Evolutionary conservation across 2,113 vertebrate species (phyloP).

Genomic region (Nerophis ophidion): DNA sequence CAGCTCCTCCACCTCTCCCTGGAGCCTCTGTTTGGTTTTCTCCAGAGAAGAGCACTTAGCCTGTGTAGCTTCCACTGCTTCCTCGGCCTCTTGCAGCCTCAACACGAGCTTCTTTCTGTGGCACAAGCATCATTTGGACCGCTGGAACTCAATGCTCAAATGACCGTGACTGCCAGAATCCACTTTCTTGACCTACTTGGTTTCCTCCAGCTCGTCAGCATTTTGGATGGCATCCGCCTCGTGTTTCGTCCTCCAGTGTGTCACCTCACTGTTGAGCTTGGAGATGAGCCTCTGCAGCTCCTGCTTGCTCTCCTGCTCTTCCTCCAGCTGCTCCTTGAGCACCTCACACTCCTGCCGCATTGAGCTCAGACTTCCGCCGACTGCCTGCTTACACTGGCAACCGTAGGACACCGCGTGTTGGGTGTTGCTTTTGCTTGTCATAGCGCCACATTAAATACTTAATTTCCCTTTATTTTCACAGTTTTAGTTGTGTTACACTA

Average conservation of each 20-base stretch:
- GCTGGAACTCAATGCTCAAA: background rate
- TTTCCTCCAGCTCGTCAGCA: conserved; percentile 74
- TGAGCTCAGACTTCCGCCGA: conserved; percentile 45
- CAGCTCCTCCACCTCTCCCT: conserved; percentile 75
- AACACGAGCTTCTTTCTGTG: conserved; percentile 70
- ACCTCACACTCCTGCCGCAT: conserved; percentile 65
- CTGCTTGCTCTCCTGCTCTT: conserved; percentile 78
- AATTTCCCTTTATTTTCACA: background rate
- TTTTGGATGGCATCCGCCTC: conserved; percentile 73
- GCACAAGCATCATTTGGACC: background rate
- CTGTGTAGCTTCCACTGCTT: conserved; percentile 71
- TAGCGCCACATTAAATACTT: background rate
- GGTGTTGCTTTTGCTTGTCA: background rate
- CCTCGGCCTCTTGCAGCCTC: conserved; percentile 74
- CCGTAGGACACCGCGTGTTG: background rate
- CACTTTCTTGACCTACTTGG: conserved; percentile 55
- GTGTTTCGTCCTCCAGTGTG: conserved; percentile 70
- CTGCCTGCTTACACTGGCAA: conserved; percentile 58
- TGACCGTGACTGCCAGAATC: background rate
- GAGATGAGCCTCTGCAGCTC: conserved; percentile 78
- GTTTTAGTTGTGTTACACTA: conserved; percentile 1
- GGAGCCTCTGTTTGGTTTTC: conserved; percentile 75
- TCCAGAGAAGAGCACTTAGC: conserved; percentile 75
- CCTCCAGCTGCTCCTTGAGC: conserved; percentile 78
- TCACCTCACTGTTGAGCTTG: conserved; percentile 76